Evolutionary conservation across 1,140 invertebrate genomes (phyloP).

Genomic region (Dendroctonus valens): DNA sequence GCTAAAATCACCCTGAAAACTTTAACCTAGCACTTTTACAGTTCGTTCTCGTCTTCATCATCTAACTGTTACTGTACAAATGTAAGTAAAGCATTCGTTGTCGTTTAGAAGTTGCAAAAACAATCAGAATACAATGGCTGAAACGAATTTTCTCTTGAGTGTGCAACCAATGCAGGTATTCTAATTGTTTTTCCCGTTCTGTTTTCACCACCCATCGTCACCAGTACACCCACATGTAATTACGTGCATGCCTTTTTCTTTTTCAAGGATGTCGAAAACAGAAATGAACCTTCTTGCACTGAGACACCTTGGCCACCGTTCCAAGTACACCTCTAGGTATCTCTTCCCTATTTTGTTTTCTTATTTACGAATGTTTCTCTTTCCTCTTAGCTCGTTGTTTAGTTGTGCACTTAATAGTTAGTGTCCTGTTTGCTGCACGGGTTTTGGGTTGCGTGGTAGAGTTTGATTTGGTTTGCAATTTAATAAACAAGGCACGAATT

Average conservation of each 20-base stretch:
- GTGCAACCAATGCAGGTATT: not conserved
- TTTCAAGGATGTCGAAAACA: slow-evolving; percentile 24
- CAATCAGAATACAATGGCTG: not conserved
- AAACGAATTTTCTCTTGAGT: not conserved
- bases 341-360: slow-evolving; percentile 8
- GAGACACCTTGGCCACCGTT: slow-evolving; percentile 29
- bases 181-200: not conserved
- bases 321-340: slow-evolving; percentile 27
- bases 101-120: not conserved
- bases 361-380: not conserved
- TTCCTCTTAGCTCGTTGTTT: not conserved
- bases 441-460: no score
- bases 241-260: slow-evolving; percentile 15
- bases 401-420: no score
- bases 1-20: no score
- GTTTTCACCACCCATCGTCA: slow-evolving; percentile 5
- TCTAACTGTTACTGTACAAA: not conserved
- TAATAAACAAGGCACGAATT: no score
- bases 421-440: no score
- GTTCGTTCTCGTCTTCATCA: not conserved
- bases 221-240: not conserved
- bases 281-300: slow-evolving; percentile 25
- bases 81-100: slow-evolving; percentile 13
- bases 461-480: no score
- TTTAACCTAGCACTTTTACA: slow-evolving; percentile 4